Percentiles rank a stretch among this genome's conserved stretches.
Evolutionary conservation across 2,797 vertebrate genomes (phyloP).

Genomic region (Bradypodion pumilum): DNA sequence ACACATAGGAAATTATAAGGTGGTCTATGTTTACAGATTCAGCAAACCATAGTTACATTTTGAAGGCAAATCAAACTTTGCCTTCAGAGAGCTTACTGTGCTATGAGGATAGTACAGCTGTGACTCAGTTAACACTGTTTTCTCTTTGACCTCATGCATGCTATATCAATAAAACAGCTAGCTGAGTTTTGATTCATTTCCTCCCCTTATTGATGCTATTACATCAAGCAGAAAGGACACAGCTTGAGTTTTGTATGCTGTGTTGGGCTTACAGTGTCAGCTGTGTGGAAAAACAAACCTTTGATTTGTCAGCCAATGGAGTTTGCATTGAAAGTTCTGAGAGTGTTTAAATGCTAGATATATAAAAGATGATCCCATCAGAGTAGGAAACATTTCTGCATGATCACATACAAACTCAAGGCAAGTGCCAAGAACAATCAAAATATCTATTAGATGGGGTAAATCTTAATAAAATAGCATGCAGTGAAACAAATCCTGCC

Average conservation of each 20-base stretch:
- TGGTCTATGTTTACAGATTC: neutral
- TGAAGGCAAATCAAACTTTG: neutral
- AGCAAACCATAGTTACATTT: neutral
- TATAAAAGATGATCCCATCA: conserved; percentile 2
- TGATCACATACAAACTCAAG: neutral
- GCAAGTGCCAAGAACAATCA: neutral
- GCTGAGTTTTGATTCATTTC: conserved; percentile 19
- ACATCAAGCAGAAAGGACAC: neutral
- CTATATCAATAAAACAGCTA: neutral
- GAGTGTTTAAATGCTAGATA: conserved; percentile 3
- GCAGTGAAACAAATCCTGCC: neutral
- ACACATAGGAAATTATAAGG: neutral
- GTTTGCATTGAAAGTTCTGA: conserved; percentile 12
- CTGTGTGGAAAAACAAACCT: neutral
- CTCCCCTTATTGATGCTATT: neutral
- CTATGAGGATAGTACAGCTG: neutral
- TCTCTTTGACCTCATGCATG: neutral
- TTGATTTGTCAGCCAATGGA: conserved; percentile 6
- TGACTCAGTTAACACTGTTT: neutral
- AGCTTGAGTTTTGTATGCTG: neutral
- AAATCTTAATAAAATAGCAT: neutral
- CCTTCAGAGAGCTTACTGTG: neutral
- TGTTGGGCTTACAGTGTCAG: neutral
- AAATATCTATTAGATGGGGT: conserved; percentile 2
- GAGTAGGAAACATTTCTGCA: neutral